A percentile compares a stretch with the other conserved stretches of the same genome.
phyloP scores from a whole-genome alignment of 2,888 invertebrate genomes.

The Drosophila formosana region DNA sequence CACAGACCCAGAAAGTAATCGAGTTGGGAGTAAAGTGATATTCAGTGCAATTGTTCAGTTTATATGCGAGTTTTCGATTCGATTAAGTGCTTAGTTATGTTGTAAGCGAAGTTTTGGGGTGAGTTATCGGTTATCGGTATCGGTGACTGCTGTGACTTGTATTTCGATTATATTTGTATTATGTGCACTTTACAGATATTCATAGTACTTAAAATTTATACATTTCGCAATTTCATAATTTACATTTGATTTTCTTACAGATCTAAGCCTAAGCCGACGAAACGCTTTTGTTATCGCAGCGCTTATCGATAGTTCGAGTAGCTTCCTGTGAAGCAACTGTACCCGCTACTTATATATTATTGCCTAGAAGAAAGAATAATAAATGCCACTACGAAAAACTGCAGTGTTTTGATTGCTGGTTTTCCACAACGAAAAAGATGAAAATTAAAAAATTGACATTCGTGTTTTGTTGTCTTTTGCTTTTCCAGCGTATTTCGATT shows the following conservation, averaged over 20 bases:
- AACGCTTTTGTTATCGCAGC: constrained; percentile 32
- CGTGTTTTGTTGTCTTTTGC: constrained; percentile 53
- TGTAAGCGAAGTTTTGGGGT: constrained; percentile 39
- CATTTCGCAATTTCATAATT: constrained; percentile 42
- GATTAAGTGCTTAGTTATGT: constrained; percentile 35
- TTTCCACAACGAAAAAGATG: constrained; percentile 19
- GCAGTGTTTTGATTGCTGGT: constrained; percentile 23
- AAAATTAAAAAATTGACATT: constrained; percentile 76
- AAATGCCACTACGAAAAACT: constrained; percentile 51
- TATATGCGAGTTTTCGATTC: constrained; percentile 12
- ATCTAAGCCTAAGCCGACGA: constrained; percentile 37
- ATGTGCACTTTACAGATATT: constrained; percentile 28
- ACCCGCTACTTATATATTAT: constrained; percentile 31
- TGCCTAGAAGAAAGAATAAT: constrained; percentile 38
- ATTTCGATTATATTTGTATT: constrained; percentile 12
- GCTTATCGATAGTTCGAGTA: constrained; percentile 33
- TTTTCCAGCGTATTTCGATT: constrained; percentile 39
- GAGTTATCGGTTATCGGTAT: constrained; percentile 51
- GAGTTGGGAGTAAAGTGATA: constrained; percentile 24
- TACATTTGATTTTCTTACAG: constrained; percentile 43
- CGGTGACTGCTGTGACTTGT: constrained; percentile 37
- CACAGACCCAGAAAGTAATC: constrained; percentile 12
- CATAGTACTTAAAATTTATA: constrained; percentile 31
- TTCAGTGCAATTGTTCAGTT: constrained; percentile 38
- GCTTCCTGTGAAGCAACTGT: constrained; percentile 45